phyloP scores from a whole-genome alignment of 1,140 invertebrate genomes.

The Orchestia grillus region DNA sequence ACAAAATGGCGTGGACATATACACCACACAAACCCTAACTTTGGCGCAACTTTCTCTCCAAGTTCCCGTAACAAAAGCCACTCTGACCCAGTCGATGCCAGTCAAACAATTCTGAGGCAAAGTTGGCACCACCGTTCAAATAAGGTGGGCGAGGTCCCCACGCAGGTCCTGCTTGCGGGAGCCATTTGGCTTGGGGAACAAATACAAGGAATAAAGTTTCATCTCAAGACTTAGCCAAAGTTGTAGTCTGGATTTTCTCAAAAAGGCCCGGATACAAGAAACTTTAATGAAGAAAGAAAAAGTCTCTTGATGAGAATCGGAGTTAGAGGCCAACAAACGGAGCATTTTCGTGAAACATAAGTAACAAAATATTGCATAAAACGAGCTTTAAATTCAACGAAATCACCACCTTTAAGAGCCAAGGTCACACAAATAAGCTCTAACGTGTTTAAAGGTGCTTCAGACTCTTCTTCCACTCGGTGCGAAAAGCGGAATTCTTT shows the following conservation, averaged over 20 bases:
- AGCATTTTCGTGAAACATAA: background rate
- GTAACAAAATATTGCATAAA: background rate
- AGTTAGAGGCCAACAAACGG: background rate
- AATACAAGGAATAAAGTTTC: slow-evolving; percentile 1
- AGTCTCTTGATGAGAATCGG: background rate
- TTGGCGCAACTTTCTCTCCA: background rate
- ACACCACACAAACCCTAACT: background rate
- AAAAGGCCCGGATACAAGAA: background rate
- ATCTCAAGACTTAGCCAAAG: background rate
- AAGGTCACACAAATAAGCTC: background rate
- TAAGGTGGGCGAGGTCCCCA: background rate
- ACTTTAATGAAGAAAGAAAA: background rate
- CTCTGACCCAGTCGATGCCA: background rate
- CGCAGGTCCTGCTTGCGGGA: background rate
- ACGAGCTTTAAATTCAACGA: background rate
- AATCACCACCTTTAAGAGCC: background rate
- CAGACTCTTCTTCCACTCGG: background rate
- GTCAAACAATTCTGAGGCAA: background rate
- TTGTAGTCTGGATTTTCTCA: background rate
- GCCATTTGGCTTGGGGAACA: background rate
- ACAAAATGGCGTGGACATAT: background rate
- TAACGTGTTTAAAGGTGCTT: background rate
- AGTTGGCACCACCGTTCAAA: background rate
- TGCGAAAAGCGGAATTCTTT: background rate
- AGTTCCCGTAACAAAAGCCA: background rate